phyloP scores from a whole-genome alignment of 2,888 invertebrate genomes.

The Chymomyza amoena region DNA sequence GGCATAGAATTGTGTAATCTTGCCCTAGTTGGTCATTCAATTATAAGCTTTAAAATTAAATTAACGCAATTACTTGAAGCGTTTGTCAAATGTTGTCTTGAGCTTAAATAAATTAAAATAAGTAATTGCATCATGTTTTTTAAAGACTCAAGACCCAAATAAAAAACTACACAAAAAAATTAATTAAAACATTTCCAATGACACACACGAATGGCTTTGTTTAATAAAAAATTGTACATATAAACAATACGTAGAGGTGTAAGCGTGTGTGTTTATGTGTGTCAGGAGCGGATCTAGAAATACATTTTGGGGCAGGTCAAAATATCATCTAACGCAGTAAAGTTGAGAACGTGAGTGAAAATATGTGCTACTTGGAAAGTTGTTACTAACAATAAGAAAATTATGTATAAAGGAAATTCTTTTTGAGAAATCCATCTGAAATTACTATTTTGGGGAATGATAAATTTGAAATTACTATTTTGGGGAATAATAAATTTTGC shows the following conservation, averaged over 20 bases:
- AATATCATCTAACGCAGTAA: too few relatives aligned
- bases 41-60: background rate
- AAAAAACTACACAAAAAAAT: slow-evolving; percentile 30
- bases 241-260: slow-evolving; percentile 22
- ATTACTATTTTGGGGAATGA: too few relatives aligned
- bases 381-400: too few relatives aligned
- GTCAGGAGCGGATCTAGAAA: too few relatives aligned
- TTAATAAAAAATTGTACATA: slow-evolving; percentile 30
- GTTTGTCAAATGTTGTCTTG: background rate
- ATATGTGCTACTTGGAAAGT: too few relatives aligned
- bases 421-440: too few relatives aligned
- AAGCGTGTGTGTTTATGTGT: slow-evolving; percentile 11
- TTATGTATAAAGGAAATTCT: too few relatives aligned
- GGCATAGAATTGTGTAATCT: background rate
- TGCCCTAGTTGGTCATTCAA: background rate
- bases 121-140: slow-evolving; percentile 61
- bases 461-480: too few relatives aligned
- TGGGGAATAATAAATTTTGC: too few relatives aligned
- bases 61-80: background rate
- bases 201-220: slow-evolving; percentile 7
- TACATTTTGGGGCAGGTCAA: too few relatives aligned
- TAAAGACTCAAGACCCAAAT: slow-evolving; percentile 6
- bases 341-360: too few relatives aligned
- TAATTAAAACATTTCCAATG: slow-evolving; percentile 54
- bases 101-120: slow-evolving; percentile 14